Base-by-base conservation (phyloP, 2,797 vertebrate species). In the Podarcis lilfordi region DNA sequence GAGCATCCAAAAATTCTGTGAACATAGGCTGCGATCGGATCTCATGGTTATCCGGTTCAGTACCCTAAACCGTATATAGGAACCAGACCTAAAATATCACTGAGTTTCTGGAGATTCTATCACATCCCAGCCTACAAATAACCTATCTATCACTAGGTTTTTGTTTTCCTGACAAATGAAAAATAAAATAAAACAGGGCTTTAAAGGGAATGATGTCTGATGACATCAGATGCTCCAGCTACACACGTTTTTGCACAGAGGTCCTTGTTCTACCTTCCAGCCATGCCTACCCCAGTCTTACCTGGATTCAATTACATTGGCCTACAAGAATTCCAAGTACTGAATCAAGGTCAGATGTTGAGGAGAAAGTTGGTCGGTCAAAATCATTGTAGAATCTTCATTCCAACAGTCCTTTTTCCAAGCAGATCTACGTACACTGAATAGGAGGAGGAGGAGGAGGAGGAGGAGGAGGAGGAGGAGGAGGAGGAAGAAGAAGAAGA, bases 401-500 rank as follows among this genome's bases (percentile, higher is more conserved):
- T 55, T 29, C 15, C 17, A 32, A 21, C 21, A 35, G 10, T 3
- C 27, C 32, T 64, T 40, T 50, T 11, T 7, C 68, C 61, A 68
- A 66, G 50, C n/a, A 69, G 40, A 5, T 45, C 27, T 45, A 11
- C 23, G 32, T 15, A 43, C 40, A 71, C n/a, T n/a, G 40, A 5
- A 19, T 50, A 71, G 43, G 1, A 43, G 6, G 7, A 43, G 6
- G 40, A 40, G 3, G 45, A 59, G 1, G 40, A 40, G 1, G 40
- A 40, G 0, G 40, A 40, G 1, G 40, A 40, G 1, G 40, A 40
- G 1, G 40, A 40, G 1, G 40, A 43, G 1, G 40, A 43, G 1
- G 40, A 40, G 1, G 40, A 43, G 1, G 40, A 43, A 5, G 40
- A 43, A 7, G 40, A 37, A 43, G 40, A 7, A 8, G 43, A 1